Evolutionary conservation across 2,113 vertebrate genomes (phyloP).

Genomic region (Platycercus adscitus): DNA sequence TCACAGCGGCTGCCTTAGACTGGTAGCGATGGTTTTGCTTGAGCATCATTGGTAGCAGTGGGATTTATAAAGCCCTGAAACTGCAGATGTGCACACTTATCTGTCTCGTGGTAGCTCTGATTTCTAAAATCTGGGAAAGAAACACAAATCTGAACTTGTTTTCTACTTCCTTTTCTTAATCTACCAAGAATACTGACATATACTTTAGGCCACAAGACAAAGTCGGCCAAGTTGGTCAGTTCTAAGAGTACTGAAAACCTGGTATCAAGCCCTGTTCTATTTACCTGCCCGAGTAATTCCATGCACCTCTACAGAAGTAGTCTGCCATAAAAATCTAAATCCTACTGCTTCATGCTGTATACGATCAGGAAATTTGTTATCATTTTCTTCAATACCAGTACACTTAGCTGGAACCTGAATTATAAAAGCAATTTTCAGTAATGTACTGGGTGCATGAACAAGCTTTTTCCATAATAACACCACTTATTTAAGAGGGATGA

Average conservation of each 20-base stretch:
- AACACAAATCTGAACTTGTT: not conserved
- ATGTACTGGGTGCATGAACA: slow-evolving; percentile 24
- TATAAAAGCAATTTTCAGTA: slow-evolving; percentile 63
- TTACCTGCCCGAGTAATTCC: not conserved
- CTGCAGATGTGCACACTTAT: not conserved
- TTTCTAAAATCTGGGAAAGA: not conserved
- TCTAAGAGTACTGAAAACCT: not conserved
- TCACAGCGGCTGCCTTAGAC: not conserved
- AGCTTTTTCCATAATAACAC: slow-evolving; percentile 62
- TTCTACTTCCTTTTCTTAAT: not conserved
- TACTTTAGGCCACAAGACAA: not conserved
- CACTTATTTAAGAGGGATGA: slow-evolving; percentile 51
- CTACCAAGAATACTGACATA: not conserved
- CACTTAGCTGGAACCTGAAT: slow-evolving; percentile 31
- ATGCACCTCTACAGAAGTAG: not conserved
- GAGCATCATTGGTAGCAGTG: not conserved
- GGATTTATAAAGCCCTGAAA: not conserved
- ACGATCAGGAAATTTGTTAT: not conserved
- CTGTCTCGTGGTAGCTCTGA: not conserved
- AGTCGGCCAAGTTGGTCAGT: not conserved
- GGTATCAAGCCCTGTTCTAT: not conserved
- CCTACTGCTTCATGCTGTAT: not conserved
- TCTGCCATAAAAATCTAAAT: not conserved
- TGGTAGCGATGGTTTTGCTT: not conserved
- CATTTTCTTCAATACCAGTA: not conserved